Conservation (phyloP, 2,888 invertebrate genomes). For the Sarcophaga rosellei region DNA sequence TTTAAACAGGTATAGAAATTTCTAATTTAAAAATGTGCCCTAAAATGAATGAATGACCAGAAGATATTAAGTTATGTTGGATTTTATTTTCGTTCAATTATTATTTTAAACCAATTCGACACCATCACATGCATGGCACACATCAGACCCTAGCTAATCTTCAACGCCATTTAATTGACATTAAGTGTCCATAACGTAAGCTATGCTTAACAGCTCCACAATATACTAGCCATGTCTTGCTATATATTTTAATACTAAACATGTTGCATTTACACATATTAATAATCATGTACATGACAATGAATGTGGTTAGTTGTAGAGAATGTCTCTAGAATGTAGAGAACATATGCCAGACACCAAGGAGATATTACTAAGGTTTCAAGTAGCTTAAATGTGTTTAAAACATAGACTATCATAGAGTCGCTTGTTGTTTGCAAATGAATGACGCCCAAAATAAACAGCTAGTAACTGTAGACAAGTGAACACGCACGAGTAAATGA, state of each 20-base stretch:
- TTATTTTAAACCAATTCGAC: constrained; percentile 9
- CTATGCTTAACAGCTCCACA: constrained; percentile 25
- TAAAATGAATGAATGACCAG: neutral
- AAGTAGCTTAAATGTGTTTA: constrained; percentile 45
- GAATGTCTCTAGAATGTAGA: neutral
- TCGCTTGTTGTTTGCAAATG: neutral
- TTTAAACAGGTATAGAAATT: too few relatives aligned
- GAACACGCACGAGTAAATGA: neutral
- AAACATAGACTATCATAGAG: constrained; percentile 31
- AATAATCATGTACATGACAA: neutral
- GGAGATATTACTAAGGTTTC: constrained; percentile 56
- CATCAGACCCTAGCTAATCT: constrained; percentile 45
- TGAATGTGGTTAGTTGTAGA: neutral
- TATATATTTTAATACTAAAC: neutral
- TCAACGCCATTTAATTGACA: constrained; percentile 39
- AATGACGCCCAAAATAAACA: constrained; percentile 7
- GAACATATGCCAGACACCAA: constrained; percentile 45
- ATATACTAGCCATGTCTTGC: constrained; percentile 11
- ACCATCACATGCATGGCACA: constrained; percentile 34
- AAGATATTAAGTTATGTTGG: neutral
- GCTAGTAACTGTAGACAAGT: neutral
- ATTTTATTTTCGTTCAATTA: neutral
- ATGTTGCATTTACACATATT: neutral
- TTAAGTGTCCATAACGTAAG: constrained; percentile 42
- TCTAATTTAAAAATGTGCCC: too few relatives aligned